phyloP scores from a whole-genome alignment of 2,888 invertebrate species.

The Bembecia ichneumoniformis region DNA sequence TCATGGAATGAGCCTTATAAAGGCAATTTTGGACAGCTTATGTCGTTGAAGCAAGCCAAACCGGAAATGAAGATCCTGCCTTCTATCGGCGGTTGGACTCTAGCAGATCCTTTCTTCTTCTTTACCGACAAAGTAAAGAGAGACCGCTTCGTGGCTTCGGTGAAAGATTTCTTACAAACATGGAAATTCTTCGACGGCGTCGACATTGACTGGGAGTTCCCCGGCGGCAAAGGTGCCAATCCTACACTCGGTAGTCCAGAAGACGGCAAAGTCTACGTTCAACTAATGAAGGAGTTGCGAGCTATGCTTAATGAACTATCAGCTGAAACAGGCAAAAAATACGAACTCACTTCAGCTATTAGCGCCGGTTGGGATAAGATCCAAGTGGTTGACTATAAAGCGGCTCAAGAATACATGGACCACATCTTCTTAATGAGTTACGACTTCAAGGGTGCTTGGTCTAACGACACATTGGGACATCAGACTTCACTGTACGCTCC shows the following conservation, averaged over 20 bases:
- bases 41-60: slow-evolving; percentile 60
- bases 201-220: slow-evolving; percentile 68
- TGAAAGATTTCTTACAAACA: slow-evolving; percentile 59
- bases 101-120: slow-evolving; percentile 66
- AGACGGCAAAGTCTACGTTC: slow-evolving; percentile 53
- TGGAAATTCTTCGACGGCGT: slow-evolving; percentile 69
- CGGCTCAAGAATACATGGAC: slow-evolving; percentile 63
- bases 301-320: slow-evolving; percentile 57
- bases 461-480: slow-evolving; percentile 59
- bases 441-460: slow-evolving; percentile 67
- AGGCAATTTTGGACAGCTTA: slow-evolving; percentile 63
- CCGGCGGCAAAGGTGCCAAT: slow-evolving; percentile 65
- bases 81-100: slow-evolving; percentile 62
- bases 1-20: slow-evolving; percentile 69
- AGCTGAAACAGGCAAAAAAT: slow-evolving; percentile 52
- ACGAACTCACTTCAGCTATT: slow-evolving; percentile 64
- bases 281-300: slow-evolving; percentile 56
- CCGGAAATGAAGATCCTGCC: slow-evolving; percentile 62
- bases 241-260: slow-evolving; percentile 56
- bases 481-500: slow-evolving; percentile 58
- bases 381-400: slow-evolving; percentile 60
- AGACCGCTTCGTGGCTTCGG: slow-evolving; percentile 54
- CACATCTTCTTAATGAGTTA: slow-evolving; percentile 67
- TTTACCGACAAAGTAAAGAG: slow-evolving; percentile 54
- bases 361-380: slow-evolving; percentile 68